Conservation (phyloP, 1,140 invertebrate species). For the Mamestra configurata region DNA sequence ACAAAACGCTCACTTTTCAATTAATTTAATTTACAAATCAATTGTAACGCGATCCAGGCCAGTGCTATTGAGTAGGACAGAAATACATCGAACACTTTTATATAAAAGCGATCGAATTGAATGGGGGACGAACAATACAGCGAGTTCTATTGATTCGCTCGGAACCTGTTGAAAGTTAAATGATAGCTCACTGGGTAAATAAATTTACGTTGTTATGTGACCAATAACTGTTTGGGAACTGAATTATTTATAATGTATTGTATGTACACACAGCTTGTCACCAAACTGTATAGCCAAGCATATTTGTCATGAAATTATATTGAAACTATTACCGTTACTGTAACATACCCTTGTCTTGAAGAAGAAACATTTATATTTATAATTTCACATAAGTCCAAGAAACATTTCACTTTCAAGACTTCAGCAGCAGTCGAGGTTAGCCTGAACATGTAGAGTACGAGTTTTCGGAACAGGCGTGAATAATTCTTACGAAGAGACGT, state of each 20-base stretch:
- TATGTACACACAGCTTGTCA: background rate
- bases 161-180: background rate
- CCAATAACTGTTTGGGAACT: background rate
- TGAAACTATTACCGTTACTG: too few species aligned
- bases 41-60: background rate
- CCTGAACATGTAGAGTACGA: too few species aligned
- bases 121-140: background rate
- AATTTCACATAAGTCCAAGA: background rate
- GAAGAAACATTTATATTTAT: too few species aligned
- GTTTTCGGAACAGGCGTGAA: too few species aligned
- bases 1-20: conserved; percentile 12
- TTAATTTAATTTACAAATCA: conserved; percentile 18
- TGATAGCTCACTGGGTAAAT: background rate
- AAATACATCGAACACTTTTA: background rate
- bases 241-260: too few species aligned
- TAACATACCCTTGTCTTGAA: too few species aligned
- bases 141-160: background rate
- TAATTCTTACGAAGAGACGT: too few species aligned
- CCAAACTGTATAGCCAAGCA: background rate
- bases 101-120: background rate
- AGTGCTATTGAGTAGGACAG: background rate
- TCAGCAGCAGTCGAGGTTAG: background rate
- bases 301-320: too few species aligned
- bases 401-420: background rate
- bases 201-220: background rate